phyloP scores from a whole-genome alignment of 2,888 invertebrate genomes.

The Brachyptera putata region DNA sequence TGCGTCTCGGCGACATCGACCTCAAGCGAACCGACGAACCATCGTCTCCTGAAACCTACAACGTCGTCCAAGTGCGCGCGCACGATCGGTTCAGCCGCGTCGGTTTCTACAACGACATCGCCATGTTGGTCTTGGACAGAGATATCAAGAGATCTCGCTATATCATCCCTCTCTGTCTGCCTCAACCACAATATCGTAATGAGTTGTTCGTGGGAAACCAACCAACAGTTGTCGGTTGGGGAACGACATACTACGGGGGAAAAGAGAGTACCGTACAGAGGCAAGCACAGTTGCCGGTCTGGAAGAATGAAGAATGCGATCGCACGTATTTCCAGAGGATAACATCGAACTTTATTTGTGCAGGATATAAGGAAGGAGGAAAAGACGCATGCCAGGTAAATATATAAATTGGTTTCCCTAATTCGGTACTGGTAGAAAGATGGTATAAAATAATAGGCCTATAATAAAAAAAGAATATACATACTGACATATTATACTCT shows the following conservation, averaged over 20 bases:
- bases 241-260: slow-evolving; percentile 82
- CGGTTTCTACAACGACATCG: slow-evolving; percentile 94
- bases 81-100: slow-evolving; percentile 83
- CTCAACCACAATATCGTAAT: slow-evolving; percentile 53
- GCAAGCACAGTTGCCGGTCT: slow-evolving; percentile 80
- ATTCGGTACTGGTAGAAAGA: no score
- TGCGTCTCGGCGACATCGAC: slow-evolving; percentile 84
- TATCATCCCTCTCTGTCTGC: slow-evolving; percentile 83
- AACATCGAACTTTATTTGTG: slow-evolving; percentile 83
- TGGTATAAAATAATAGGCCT: no score
- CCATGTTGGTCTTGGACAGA: slow-evolving; percentile 68
- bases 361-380: slow-evolving; percentile 83
- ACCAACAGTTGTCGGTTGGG: slow-evolving; percentile 91
- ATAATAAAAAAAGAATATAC: no score
- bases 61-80: slow-evolving; percentile 71
- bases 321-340: slow-evolving; percentile 90
- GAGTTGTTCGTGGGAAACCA: slow-evolving; percentile 67
- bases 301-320: slow-evolving; percentile 87
- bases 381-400: slow-evolving; percentile 87
- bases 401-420: no score
- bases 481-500: no score
- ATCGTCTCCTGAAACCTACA: slow-evolving; percentile 73
- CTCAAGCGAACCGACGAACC: slow-evolving; percentile 79
- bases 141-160: slow-evolving; percentile 78
- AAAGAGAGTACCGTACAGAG: slow-evolving; percentile 81